Conservation (phyloP, 2,888 invertebrate species). For the Orthosia gothica region DNA sequence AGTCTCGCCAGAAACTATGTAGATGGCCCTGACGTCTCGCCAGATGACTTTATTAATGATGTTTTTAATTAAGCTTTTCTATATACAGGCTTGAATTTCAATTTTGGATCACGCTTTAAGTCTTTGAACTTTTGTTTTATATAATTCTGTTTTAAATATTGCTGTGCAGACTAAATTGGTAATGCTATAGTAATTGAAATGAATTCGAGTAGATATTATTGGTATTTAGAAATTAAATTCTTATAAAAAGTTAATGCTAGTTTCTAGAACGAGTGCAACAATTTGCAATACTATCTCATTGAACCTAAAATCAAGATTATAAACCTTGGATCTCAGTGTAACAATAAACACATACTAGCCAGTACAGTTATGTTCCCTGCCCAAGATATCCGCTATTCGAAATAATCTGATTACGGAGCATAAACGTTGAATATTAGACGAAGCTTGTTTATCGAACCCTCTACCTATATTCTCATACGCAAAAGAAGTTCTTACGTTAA, state of each 20-base stretch:
- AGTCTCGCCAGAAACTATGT: slow-evolving; percentile 78
- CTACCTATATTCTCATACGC: slow-evolving; percentile 47
- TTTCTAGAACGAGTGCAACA: background rate
- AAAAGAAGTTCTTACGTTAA: slow-evolving; percentile 69
- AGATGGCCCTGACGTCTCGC: slow-evolving; percentile 69
- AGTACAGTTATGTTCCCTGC: slow-evolving; percentile 4
- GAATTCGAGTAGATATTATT: background rate
- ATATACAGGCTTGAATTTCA: slow-evolving; percentile 35
- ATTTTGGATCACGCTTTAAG: slow-evolving; percentile 29
- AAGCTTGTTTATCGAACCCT: slow-evolving; percentile 57
- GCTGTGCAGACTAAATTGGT: slow-evolving; percentile 9
- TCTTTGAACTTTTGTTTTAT: slow-evolving; percentile 26
- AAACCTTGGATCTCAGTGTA: slow-evolving; percentile 1
- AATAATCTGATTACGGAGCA: slow-evolving; percentile 54
- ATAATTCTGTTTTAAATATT: slow-evolving; percentile 25
- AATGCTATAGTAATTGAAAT: background rate
- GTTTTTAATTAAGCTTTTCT: slow-evolving; percentile 55
- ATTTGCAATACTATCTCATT: slow-evolving; percentile 1
- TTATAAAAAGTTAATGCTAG: background rate
- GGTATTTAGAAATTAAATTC: background rate
- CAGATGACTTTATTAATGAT: slow-evolving; percentile 61
- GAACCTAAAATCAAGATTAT: slow-evolving; percentile 19
- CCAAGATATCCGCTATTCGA: slow-evolving; percentile 36
- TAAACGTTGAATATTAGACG: slow-evolving; percentile 47
- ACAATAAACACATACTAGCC: slow-evolving; percentile 41